phyloP scores from a whole-genome alignment of 1,140 invertebrate genomes.

The Hetaerina americana region DNA sequence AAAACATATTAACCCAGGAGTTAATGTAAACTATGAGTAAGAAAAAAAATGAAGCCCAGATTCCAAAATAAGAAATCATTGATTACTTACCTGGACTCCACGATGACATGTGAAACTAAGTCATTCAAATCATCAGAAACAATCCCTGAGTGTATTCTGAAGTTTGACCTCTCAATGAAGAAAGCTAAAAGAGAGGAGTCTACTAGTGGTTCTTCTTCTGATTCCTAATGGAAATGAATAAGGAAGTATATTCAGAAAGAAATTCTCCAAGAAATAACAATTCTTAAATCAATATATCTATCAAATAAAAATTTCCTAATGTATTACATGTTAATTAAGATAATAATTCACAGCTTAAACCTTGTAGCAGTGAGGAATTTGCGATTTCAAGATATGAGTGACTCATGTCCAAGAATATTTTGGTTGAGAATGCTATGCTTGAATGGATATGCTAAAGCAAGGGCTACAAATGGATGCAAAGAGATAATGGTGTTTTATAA shows the following conservation, averaged over 20 bases:
- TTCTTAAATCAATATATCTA: background rate
- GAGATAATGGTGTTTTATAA: background rate
- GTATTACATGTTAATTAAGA: background rate
- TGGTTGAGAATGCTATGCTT: no score
- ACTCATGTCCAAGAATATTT: no score
- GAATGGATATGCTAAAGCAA: no score
- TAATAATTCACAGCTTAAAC: background rate
- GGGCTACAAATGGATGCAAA: background rate
- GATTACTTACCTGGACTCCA: slow-evolving; percentile 6
- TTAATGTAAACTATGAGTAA: background rate
- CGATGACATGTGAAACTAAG: slow-evolving; percentile 8
- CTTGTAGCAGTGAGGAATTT: background rate
- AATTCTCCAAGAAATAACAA: background rate
- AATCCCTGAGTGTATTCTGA: slow-evolving; percentile 6
- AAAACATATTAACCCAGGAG: background rate
- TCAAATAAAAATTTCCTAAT: background rate
- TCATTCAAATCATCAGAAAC: background rate
- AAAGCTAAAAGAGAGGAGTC: slow-evolving; percentile 1
- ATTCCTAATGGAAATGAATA: background rate
- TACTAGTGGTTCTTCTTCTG: background rate
- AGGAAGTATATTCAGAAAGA: background rate
- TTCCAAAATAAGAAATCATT: background rate
- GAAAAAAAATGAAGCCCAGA: background rate
- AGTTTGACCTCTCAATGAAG: slow-evolving; percentile 4
- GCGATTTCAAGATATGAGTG: background rate